A percentile compares a stretch with the other conserved stretches of the same genome.
phyloP scores from a whole-genome alignment of 1,140 invertebrate genomes.

The Nylanderia fulva region DNA sequence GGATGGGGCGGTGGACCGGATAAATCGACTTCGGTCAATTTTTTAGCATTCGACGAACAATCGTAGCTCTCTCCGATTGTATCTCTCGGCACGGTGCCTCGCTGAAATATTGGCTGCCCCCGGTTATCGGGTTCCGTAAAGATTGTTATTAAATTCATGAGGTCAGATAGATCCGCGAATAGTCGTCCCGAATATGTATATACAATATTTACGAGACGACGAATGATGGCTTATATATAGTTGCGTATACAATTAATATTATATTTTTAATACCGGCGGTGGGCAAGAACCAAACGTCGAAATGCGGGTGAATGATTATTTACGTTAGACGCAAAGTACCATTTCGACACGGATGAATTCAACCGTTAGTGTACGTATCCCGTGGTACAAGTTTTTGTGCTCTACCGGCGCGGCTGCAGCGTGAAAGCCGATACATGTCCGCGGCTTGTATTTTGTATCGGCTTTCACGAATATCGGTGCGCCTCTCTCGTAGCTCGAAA shows the following conservation, averaged over 20 bases:
- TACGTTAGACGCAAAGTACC: background rate
- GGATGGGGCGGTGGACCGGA: conserved; percentile 14
- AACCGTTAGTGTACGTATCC: conserved; percentile 38
- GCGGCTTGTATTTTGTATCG: conserved; percentile 60
- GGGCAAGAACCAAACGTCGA: background rate
- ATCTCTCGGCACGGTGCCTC: background rate
- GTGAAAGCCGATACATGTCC: conserved; percentile 65
- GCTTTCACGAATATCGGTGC: conserved; percentile 64
- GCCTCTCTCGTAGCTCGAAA: conserved; percentile 47
- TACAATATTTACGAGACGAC: no score
- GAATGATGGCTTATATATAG: no score
- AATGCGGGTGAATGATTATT: conserved; percentile 22
- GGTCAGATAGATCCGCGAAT: background rate
- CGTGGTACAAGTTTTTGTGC: conserved; percentile 48
- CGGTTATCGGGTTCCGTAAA: background rate
- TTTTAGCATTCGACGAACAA: conserved; percentile 66
- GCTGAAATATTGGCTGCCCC: conserved; percentile 57
- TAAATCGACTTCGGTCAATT: conserved; percentile 67
- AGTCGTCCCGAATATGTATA: no score
- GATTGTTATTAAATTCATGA: conserved; percentile 41
- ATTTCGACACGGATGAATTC: conserved; percentile 25
- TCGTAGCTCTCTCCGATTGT: conserved; percentile 14
- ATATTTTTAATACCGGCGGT: background rate
- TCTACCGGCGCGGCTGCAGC: conserved; percentile 2
- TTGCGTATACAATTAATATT: background rate